Evolutionary conservation across 2,797 vertebrate species (phyloP), one percentile per base, ranked within the genome.

Genomic region (Tolypeutes matacus): DNA sequence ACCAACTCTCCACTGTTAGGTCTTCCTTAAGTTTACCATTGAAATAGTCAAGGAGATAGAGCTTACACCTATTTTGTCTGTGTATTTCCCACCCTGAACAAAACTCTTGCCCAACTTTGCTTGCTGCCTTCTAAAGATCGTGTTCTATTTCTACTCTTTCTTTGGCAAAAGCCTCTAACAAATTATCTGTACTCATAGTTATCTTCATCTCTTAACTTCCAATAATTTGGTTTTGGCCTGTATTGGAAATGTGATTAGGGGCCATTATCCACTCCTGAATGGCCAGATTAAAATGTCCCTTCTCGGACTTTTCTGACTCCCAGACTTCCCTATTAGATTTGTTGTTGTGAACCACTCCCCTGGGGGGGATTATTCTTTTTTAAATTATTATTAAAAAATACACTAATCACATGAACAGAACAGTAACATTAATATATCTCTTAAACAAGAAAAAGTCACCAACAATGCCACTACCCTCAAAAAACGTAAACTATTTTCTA

Each of bases 111-210:
- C 34, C 34, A 67, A 51, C 18, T n/a, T 36, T 36, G 17, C 72
- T 36, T 36, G 21, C 72, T 13, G 27, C 46, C 87, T 21, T 72
- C 23, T 39, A 73, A 84, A 88, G 12, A 49, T 60, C 36, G 58
- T 23, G 69, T 42, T 84, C 34, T 64, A 13, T 80, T 85, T 69
- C 69, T n/a, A n/a, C n/a, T 10, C 3, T 10, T 21, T 73, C 58
- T 86, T 60, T 62, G 25, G 39, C 77, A 96, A 95, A 90, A 15
- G 72, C 53, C 51, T 88, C 29, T 60, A 46, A 73, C 60, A 69
- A 81, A 95, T 86, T 21, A 69, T 56, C 42, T 53, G 14, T 31
- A 27, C 42, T 53, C 77, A 25, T 13, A 12, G 39, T 73, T 67
- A 15, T 14, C 23, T 72, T 70, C 15, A 36, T 46, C 21, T 81